Evolutionary conservation across 2,888 invertebrate species (phyloP).

Genomic region (Alcis repandata): DNA sequence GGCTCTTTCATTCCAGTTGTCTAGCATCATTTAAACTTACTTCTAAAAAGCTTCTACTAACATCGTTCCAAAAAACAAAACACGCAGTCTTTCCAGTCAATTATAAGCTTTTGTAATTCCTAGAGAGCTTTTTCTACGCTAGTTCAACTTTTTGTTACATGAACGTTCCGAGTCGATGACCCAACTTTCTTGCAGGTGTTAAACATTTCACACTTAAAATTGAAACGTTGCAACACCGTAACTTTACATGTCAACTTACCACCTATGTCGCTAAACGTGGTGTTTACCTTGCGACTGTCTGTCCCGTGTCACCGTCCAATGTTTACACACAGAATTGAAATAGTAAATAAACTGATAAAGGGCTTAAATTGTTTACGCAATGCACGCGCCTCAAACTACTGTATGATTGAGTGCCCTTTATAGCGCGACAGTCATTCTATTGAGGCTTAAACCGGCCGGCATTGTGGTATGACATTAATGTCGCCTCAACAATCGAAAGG

Average conservation of each 20-base stretch:
- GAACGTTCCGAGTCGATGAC: slow-evolving; percentile 37
- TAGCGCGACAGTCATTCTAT: slow-evolving; percentile 53
- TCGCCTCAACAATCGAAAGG: slow-evolving; percentile 69
- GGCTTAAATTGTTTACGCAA: slow-evolving; percentile 67
- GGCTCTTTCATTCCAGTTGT: not conserved
- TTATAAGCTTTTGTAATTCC: not conserved
- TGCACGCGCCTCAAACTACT: slow-evolving; percentile 56
- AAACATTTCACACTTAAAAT: slow-evolving; percentile 45
- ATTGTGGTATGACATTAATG: slow-evolving; percentile 76
- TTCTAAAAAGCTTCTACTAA: too few relatives aligned
- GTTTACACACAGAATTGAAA: slow-evolving; percentile 70
- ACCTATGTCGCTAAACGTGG: slow-evolving; percentile 67
- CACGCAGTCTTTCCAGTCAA: too few relatives aligned
- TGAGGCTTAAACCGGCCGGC: slow-evolving; percentile 65
- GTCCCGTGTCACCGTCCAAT: slow-evolving; percentile 43
- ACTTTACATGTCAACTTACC: slow-evolving; percentile 59
- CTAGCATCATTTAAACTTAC: not conserved
- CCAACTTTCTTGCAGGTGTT: slow-evolving; percentile 45
- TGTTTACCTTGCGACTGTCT: slow-evolving; percentile 61
- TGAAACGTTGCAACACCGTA: slow-evolving; percentile 58
- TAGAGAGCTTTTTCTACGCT: not conserved
- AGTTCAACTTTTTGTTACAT: slow-evolving; percentile 20
- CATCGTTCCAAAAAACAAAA: too few relatives aligned
- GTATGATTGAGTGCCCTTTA: slow-evolving; percentile 65
- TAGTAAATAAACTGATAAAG: slow-evolving; percentile 67